Conservation (phyloP, 2,888 invertebrate genomes). For the Mesorhabditis belari region DNA sequence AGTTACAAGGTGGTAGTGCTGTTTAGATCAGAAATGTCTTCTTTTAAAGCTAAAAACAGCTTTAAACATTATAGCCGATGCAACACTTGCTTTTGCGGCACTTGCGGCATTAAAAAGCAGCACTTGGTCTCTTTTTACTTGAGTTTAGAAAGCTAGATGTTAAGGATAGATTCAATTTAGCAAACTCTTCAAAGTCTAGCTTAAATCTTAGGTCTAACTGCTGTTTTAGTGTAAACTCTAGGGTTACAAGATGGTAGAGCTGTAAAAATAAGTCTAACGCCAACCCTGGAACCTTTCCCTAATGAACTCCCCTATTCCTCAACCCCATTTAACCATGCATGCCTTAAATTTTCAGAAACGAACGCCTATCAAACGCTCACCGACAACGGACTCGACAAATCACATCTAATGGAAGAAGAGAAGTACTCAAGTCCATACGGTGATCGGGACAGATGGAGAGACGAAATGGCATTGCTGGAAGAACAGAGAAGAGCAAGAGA, state of each 20-base stretch:
- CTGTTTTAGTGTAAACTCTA: background rate
- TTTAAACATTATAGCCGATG: too few species aligned
- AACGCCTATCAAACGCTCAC: background rate
- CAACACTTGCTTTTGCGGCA: too few species aligned
- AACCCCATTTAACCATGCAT: background rate
- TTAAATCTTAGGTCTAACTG: background rate
- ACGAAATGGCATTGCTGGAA: slow-evolving; percentile 8
- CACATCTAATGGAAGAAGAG: slow-evolving; percentile 15
- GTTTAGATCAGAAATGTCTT: too few species aligned
- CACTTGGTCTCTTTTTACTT: too few species aligned
- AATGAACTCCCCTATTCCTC: too few species aligned
- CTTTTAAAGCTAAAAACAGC: too few species aligned
- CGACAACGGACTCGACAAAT: slow-evolving; percentile 9
- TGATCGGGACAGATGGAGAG: slow-evolving; percentile 16
- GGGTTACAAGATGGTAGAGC: too few species aligned
- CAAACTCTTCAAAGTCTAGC: background rate
- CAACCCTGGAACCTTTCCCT: too few species aligned
- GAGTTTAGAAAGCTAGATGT: background rate
- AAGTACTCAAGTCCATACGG: slow-evolving; percentile 33
- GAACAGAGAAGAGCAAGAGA: slow-evolving; percentile 4
- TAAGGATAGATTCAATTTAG: background rate
- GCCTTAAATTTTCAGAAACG: background rate
- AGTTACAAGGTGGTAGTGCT: too few species aligned
- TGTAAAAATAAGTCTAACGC: too few species aligned
- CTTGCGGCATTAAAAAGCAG: too few species aligned